Base-by-base conservation (phyloP, 1,140 invertebrate species). In the Palaemon carinicauda region DNA sequence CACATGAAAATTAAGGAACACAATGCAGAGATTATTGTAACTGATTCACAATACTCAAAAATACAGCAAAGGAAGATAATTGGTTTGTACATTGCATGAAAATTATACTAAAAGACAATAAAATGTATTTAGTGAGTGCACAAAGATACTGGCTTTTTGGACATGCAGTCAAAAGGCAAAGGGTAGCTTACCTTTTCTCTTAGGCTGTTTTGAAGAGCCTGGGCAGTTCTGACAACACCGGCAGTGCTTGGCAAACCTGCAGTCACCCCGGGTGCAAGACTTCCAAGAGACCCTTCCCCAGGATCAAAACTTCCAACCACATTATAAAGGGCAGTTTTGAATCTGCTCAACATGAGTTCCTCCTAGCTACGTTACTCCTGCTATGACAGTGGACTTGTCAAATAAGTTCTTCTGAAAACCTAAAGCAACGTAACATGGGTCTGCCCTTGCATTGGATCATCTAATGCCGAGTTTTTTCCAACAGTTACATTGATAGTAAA, bases 261-360 rank as follows among this genome's bases (percentile, higher is more conserved):
- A n/a, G 80, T 79, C 51, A 86, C 87, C 17, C 87, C 90, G 24
- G 84, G 84, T 29, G 69, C 78, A 69, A 82, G 84, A 29, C 54
- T 79, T 83, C 89, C 90, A 73, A 88, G 88, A 24, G 88, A 78
- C n/a, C 82, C 90, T 27, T 90, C 90, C 51, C 90, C 88, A 31
- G 90, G 82, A 27, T 91, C 91, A 71, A 91, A 86, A 50, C 90
- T 90, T 33, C 90, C 91, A 31, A 92, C 91, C 51, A 91, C 91
- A 89, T 90, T 92, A 75, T 90, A 91, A 14, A 92, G 89, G 9
- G 91, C 92, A 89, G 89, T 91, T 87, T 90, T 91, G 65, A 92
- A 91, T 33, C 91, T 87, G 89, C 89, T 91, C 82, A 92, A 90
- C 91, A 92, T 92, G 88, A 78, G 73, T 54, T 71, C 69, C 24